These are phyloP conservation scores for Parus major DNA, from an alignment of 2,113 vertebrate genomes.

Conservation along the genomic window DNA sequence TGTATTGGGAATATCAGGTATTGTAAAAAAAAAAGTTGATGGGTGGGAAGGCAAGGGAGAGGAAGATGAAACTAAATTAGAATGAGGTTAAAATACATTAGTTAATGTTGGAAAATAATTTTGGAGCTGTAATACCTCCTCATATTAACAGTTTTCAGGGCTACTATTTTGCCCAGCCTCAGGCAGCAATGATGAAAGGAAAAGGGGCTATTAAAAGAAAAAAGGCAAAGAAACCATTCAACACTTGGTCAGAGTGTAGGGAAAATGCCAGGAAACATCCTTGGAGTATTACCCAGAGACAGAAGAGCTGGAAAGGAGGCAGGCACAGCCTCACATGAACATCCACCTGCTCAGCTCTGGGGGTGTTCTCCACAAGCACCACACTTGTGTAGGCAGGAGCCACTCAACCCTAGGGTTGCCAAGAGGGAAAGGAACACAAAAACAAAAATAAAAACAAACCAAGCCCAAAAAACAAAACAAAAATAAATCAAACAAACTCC, in stretches of 20 bases:
- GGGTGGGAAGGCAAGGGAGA: background rate
- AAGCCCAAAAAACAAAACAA: no score
- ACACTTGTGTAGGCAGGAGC: background rate
- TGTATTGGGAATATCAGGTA: background rate
- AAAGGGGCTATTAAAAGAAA: background rate
- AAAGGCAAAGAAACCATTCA: background rate
- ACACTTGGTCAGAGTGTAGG: background rate
- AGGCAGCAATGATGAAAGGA: background rate
- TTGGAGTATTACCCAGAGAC: background rate
- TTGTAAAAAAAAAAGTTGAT: background rate
- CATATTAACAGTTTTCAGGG: background rate
- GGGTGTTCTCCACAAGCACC: background rate
- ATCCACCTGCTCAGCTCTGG: background rate
- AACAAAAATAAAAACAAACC: no score
- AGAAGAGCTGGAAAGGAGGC: background rate
- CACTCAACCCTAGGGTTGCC: accelerated
- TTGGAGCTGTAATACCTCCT: background rate
- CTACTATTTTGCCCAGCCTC: background rate
- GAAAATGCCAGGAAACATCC: background rate
- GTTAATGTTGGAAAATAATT: background rate
- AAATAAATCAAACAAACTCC: no score
- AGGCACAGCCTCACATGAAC: background rate
- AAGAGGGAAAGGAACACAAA: background rate
- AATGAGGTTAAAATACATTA: background rate
- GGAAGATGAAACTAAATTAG: background rate